Evolutionary conservation across 2,113 vertebrate species (phyloP).

Genomic region (Etia nguti): DNA sequence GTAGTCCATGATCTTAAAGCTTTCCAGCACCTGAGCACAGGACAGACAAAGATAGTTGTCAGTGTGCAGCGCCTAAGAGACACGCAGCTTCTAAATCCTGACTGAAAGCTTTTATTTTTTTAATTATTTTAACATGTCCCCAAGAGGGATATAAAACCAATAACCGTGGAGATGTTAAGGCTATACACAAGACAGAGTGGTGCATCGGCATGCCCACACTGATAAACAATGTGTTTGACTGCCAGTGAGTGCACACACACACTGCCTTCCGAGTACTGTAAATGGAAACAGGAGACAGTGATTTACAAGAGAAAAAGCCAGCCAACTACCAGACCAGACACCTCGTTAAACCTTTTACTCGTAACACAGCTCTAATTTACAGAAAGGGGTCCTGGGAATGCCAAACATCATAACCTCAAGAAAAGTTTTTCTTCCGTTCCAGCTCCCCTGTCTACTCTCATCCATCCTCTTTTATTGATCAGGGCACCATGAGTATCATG

Average conservation of each 20-base stretch:
- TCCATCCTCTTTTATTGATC: neutral
- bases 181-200: neutral
- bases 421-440: neutral
- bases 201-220: neutral
- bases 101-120: neutral
- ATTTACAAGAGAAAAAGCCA: conserved; percentile 16
- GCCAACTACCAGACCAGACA: neutral
- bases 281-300: neutral
- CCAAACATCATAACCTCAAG: neutral
- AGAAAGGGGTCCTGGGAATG: neutral
- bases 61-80: neutral
- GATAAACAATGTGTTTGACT: neutral
- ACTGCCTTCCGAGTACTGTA: neutral
- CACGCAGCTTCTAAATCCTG: neutral
- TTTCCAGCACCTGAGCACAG: conserved; percentile 86
- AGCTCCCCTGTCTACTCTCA: neutral
- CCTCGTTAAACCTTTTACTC: conserved; percentile 1
- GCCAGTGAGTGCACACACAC: neutral
- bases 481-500: neutral
- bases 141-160: neutral
- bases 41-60: neutral
- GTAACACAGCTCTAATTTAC: conserved; percentile 27
- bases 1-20: conserved; percentile 99
- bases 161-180: neutral
- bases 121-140: neutral